Evolutionary conservation across 2,113 vertebrate genomes (phyloP).

Genomic region (Glaucomys volans): DNA sequence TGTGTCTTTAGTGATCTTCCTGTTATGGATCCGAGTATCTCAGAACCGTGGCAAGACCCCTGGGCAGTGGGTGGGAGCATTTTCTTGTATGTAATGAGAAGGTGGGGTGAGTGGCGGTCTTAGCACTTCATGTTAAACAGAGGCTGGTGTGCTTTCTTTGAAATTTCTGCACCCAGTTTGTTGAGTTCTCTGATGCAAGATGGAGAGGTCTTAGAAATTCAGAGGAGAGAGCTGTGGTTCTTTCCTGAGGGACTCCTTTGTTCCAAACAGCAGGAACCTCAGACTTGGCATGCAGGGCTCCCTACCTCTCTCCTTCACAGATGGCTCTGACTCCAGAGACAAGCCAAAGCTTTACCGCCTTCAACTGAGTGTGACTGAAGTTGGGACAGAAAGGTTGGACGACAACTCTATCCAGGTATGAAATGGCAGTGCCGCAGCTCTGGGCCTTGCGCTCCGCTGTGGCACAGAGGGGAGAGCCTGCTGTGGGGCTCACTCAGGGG

Average conservation of each 20-base stretch:
- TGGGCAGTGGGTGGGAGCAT: not conserved
- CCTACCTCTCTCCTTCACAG: slow-evolving; percentile 83
- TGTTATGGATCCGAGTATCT: not conserved
- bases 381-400: slow-evolving; percentile 96
- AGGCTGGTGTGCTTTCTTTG: not conserved
- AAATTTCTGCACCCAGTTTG: not conserved
- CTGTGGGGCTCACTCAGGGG: accelerated
- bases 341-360: slow-evolving; percentile 99
- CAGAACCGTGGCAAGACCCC: not conserved
- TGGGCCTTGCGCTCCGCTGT: not conserved
- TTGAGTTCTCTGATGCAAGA: not conserved
- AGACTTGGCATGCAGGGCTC: not conserved
- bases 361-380: slow-evolving; percentile 97
- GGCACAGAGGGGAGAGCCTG: not conserved
- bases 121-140: not conserved
- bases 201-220: not conserved
- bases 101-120: not conserved
- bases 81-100: not conserved
- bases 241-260: not conserved
- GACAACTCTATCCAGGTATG: slow-evolving; percentile 97
- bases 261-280: not conserved
- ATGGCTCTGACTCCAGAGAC: slow-evolving; percentile 98
- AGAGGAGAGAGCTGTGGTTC: not conserved
- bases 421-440: not conserved
- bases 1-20: not conserved